phyloP scores from a whole-genome alignment of 2,113 vertebrate species.

The Gymnorhina tibicen region DNA sequence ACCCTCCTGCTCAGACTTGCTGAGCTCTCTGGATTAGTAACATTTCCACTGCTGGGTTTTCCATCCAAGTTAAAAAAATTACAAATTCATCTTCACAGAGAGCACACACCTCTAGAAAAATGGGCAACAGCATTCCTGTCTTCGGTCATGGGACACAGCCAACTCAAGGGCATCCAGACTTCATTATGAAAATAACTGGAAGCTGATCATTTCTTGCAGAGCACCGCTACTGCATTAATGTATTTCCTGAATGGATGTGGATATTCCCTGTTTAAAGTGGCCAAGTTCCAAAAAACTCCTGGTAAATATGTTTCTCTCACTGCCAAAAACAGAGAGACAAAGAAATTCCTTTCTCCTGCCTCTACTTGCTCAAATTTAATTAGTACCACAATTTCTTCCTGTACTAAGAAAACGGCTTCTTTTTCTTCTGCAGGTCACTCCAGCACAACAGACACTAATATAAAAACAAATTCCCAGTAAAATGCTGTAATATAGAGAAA shows the following conservation, averaged over 20 bases:
- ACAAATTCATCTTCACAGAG: not conserved
- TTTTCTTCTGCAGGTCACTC: not conserved
- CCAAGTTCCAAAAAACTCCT: not conserved
- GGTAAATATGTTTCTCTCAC: not conserved
- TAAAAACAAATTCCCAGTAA: not conserved
- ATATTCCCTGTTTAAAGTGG: not conserved
- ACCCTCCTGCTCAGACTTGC: not conserved
- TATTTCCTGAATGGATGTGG: not conserved
- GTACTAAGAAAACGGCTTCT: not conserved
- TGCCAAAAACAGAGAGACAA: not conserved
- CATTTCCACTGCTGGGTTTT: not conserved
- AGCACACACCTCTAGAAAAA: not conserved
- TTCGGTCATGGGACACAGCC: not conserved
- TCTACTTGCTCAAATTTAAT: not conserved
- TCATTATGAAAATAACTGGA: not conserved
- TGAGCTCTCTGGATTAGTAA: not conserved
- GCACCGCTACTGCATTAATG: not conserved
- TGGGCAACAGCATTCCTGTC: not conserved
- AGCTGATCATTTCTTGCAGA: not conserved
- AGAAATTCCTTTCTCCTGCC: constrained; percentile 1
- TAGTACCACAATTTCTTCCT: not conserved
- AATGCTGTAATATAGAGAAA: not conserved
- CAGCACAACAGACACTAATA: not conserved
- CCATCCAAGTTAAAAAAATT: not conserved
- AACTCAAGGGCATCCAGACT: not conserved